A percentile compares a stretch with the other conserved stretches of the same genome.
These are phyloP conservation scores for Rhombomys opimus DNA, from an alignment of 2,113 vertebrate genomes.

Conservation along the genomic window DNA sequence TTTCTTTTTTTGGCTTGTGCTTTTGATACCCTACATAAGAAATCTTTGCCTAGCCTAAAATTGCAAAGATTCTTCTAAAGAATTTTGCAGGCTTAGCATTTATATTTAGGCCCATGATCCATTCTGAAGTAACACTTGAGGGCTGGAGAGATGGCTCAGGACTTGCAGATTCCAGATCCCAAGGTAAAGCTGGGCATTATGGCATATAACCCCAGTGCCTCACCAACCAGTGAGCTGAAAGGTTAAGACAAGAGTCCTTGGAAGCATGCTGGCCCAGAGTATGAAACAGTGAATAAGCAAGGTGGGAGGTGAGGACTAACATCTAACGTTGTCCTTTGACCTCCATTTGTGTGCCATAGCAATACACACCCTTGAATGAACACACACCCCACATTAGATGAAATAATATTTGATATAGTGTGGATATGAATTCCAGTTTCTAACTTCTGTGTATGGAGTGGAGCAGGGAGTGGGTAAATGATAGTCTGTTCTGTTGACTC, in stretches of 20 bases:
- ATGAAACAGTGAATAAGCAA: not conserved
- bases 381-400: not conserved
- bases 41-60: not conserved
- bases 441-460: not conserved
- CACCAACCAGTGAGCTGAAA: not conserved
- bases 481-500: not conserved
- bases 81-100: not conserved
- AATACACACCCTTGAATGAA: not conserved
- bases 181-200: not conserved
- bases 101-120: not conserved
- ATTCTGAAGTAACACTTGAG: not conserved
- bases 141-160: not conserved
- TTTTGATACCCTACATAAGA: not conserved
- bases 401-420: not conserved
- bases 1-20: not conserved
- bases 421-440: not conserved
- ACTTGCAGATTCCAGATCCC: not conserved
- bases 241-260: not conserved
- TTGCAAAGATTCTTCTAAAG: not conserved
- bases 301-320: not conserved
- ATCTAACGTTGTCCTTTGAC: not conserved
- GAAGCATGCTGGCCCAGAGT: not conserved
- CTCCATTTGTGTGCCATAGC: not conserved
- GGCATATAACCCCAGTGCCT: too few species aligned
- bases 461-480: not conserved